A percentile compares a stretch with the other conserved stretches of the same genome.
Evolutionary conservation across 1,140 invertebrate genomes (phyloP).

Genomic region (Drosophila virilis): DNA sequence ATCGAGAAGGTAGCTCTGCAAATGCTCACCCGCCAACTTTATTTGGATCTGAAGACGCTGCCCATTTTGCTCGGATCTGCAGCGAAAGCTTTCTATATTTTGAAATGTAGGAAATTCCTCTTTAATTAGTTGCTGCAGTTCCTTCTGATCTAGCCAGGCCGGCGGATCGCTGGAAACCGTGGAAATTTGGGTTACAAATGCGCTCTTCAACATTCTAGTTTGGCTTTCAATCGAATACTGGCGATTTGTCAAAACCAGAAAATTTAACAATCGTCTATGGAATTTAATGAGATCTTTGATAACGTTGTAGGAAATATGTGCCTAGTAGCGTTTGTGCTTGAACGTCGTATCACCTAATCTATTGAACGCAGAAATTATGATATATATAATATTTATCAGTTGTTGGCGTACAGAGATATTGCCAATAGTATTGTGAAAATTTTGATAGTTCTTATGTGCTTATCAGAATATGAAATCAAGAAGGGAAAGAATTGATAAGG

Average conservation of each 20-base stretch:
- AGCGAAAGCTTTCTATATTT: conserved; percentile 21
- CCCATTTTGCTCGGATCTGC: conserved; percentile 35
- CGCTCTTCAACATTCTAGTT: conserved; percentile 40
- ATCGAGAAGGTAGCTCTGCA: background rate
- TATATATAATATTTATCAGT: background rate
- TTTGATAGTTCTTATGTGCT: too few species aligned
- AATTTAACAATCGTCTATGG: background rate
- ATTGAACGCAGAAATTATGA: too few species aligned
- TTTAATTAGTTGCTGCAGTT: conserved; percentile 33
- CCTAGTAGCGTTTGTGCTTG: too few species aligned
- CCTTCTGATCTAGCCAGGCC: conserved; percentile 47
- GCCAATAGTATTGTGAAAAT: too few species aligned
- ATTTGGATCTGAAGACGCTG: conserved; percentile 45
- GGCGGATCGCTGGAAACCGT: conserved; percentile 24
- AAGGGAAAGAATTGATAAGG: too few species aligned
- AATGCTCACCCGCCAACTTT: conserved; percentile 27
- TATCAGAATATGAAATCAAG: too few species aligned
- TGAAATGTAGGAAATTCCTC: conserved; percentile 34
- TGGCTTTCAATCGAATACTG: conserved; percentile 32
- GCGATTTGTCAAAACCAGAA: background rate
- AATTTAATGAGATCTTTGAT: conserved; percentile 4
- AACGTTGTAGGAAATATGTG: background rate
- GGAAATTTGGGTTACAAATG: conserved; percentile 42
- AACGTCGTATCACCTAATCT: too few species aligned
- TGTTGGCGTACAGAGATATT: too few species aligned